Conservation (phyloP, 2,888 invertebrate species). For the Bursaphelenchus okinawaensis region DNA sequence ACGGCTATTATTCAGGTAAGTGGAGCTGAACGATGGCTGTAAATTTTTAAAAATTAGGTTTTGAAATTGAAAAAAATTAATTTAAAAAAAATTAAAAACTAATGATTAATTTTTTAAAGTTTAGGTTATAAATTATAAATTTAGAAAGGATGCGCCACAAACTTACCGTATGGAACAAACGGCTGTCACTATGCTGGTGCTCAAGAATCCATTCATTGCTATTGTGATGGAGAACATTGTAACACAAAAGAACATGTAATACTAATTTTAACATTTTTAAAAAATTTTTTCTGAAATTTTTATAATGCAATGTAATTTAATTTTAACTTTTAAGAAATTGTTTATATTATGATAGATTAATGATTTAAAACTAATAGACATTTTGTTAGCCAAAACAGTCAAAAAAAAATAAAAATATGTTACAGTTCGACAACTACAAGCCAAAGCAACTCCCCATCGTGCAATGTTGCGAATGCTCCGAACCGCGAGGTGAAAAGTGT, state of each 20-base stretch:
- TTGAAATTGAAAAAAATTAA: background rate
- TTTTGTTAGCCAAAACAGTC: background rate
- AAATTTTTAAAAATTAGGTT: background rate
- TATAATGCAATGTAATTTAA: background rate
- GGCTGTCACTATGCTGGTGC: conserved; percentile 56
- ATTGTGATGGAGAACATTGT: conserved; percentile 47
- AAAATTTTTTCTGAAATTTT: too few relatives aligned
- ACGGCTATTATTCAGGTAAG: conserved; percentile 53
- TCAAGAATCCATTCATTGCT: conserved; percentile 53
- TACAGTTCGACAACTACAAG: conserved; percentile 46
- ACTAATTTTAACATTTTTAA: too few relatives aligned
- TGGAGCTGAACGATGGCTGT: background rate
- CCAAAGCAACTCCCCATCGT: conserved; percentile 48
- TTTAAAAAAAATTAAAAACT: background rate
- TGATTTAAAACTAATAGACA: too few relatives aligned
- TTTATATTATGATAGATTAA: too few relatives aligned
- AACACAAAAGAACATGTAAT: conserved; percentile 42
- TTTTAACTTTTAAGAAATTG: background rate
- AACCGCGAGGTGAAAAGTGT: conserved; percentile 45
- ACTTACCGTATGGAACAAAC: conserved; percentile 41
- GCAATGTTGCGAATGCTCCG: conserved; percentile 55
- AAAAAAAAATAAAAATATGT: background rate
- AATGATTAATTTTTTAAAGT: conserved; percentile 14
- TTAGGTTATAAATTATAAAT: too few relatives aligned
- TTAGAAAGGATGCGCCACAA: conserved; percentile 56